phyloP scores from a whole-genome alignment of 2,888 invertebrate genomes.

The Heteropelma amictum region DNA sequence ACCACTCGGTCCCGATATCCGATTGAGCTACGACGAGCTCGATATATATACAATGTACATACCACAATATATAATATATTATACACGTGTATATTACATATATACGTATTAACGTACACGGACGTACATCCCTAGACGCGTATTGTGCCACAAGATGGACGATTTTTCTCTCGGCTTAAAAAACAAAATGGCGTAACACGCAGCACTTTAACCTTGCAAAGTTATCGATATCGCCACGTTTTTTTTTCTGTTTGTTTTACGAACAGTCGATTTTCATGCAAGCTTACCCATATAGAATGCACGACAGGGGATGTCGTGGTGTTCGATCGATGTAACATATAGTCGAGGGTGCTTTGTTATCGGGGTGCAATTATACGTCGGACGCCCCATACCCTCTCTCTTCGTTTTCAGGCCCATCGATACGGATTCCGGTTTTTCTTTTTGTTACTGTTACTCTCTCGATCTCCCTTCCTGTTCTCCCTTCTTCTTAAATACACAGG shows the following conservation, averaged over 20 bases:
- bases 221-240: neutral
- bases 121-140: too few relatives aligned
- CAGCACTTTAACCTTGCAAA: neutral
- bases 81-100: neutral
- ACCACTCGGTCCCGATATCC: constrained; percentile 59
- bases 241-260: neutral
- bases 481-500: constrained; percentile 3
- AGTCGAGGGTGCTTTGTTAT: constrained; percentile 72
- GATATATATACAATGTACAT: neutral
- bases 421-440: constrained; percentile 66
- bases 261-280: neutral
- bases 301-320: constrained; percentile 45
- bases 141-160: too few relatives aligned
- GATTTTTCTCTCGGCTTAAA: too few relatives aligned
- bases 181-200: neutral
- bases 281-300: constrained; percentile 1
- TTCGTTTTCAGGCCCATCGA: constrained; percentile 66
- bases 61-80: too few relatives aligned
- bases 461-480: constrained; percentile 32
- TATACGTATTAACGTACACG: neutral
- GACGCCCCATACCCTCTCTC: constrained; percentile 19
- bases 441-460: constrained; percentile 74
- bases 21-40: constrained; percentile 24
- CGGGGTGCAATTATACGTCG: constrained; percentile 70
- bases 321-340: constrained; percentile 74